Conservation (phyloP, 2,888 invertebrate genomes). For the Argynnis bischoffii region DNA sequence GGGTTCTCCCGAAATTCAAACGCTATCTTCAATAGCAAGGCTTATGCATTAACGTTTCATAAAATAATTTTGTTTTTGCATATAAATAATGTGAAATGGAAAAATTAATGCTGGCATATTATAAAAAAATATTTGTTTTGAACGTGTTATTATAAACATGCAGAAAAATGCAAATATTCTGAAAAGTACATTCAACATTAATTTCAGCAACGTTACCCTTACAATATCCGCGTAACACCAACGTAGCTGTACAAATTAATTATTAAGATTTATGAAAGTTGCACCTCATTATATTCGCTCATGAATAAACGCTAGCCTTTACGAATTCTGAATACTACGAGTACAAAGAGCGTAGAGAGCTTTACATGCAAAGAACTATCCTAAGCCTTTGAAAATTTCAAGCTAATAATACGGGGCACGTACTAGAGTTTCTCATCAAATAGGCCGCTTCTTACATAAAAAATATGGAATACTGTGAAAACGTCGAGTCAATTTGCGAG, state of each 20-base stretch:
- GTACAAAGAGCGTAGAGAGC: slow-evolving; percentile 30
- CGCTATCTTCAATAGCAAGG: too few relatives aligned
- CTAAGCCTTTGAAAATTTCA: slow-evolving; percentile 32
- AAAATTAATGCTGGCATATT: too few relatives aligned
- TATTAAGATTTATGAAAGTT: slow-evolving; percentile 32
- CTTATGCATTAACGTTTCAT: too few relatives aligned
- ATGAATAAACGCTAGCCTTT: slow-evolving; percentile 32
- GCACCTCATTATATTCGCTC: slow-evolving; percentile 32
- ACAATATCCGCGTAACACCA: slow-evolving; percentile 18
- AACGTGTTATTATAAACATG: not conserved
- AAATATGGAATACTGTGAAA: slow-evolving; percentile 74
- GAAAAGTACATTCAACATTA: slow-evolving; percentile 19
- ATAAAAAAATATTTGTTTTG: not conserved
- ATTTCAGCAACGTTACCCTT: slow-evolving; percentile 9
- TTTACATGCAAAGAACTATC: slow-evolving; percentile 32
- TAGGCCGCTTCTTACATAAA: slow-evolving; percentile 48
- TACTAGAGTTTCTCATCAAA: slow-evolving; percentile 49
- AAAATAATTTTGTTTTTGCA: too few relatives aligned
- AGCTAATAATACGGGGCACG: slow-evolving; percentile 33
- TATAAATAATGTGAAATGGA: too few relatives aligned
- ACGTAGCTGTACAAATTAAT: slow-evolving; percentile 26
- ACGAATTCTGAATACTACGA: slow-evolving; percentile 31
- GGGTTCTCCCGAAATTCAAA: too few relatives aligned
- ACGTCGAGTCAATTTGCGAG: slow-evolving; percentile 79
- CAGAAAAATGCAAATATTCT: slow-evolving; percentile 1